Evolutionary conservation across 1,140 invertebrate genomes (phyloP), one percentile per base, ranked within the genome.

Genomic region (Trichomalopsis sarcophagae): DNA sequence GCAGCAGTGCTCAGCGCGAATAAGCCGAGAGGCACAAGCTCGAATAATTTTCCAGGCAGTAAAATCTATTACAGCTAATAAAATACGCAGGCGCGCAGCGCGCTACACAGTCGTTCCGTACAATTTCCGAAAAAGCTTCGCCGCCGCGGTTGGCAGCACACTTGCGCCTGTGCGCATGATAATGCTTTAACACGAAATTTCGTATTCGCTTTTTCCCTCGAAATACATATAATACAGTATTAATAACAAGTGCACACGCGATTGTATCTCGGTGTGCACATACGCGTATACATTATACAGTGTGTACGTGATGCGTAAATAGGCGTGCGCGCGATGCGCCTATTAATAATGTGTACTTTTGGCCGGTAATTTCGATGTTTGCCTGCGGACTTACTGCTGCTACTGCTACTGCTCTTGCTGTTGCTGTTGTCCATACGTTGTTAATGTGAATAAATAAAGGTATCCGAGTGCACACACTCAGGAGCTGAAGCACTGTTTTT

Each of bases 11-110:
- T 21, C 13, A 66, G 50, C 14, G 50, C 77, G 14, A 66, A 40
- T 75, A 33, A n/a, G 14, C 55, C 36, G 17, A 40, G 36, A 33
- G 17, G 21, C 17, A 44, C 36, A 33, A 75, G 73, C 36, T 75
- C 27, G 30, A 30, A n/a, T 66, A 33, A 79, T 79, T 62, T 79
- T 79, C 77, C 50, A 30, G 10, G 27, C 30, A 62, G 77, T 66
- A 79, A 62, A 79, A 79, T 79, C 77, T 66, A 79, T 79, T 62
- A 33, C 27, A 77, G 10, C n/a, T 36, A 79, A 79, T 79, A 79
- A 79, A 79, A 36, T 62, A 75, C 36, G 44, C 11, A 27, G 2
- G 68, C 23, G 7, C 11, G 4, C 14, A 33, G 14, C 6, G 17
- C 1, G 27, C 10, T 30, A n/a, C 14, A 62, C 55, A n/a, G 21